Conservation (phyloP, 1,140 invertebrate species). For the Diprion similis region DNA sequence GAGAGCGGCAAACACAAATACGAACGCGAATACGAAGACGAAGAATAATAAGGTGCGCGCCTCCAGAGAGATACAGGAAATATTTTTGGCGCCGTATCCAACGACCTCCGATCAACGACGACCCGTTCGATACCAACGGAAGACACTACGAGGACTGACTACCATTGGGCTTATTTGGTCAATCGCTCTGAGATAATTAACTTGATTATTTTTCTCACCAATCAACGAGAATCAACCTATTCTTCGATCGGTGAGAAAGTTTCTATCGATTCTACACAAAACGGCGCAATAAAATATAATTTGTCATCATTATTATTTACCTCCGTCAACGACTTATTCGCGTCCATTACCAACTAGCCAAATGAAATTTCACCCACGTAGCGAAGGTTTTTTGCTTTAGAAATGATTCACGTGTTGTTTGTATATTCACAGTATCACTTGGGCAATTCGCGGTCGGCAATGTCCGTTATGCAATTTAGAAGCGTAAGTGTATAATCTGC, state of each 20-base stretch:
- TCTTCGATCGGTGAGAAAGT: background rate
- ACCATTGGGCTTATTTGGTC: background rate
- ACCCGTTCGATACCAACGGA: background rate
- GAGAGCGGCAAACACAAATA: background rate
- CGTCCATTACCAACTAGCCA: too few species aligned
- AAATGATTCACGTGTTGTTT: too few species aligned
- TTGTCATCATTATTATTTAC: too few species aligned
- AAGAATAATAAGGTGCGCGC: background rate
- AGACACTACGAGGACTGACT: background rate
- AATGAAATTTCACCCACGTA: too few species aligned
- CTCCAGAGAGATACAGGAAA: background rate
- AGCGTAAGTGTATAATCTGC: too few species aligned
- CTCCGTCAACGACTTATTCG: too few species aligned
- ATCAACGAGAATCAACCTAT: background rate
- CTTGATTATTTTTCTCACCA: background rate
- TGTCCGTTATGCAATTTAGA: too few species aligned
- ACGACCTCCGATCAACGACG: conserved; percentile 1
- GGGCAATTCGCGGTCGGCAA: too few species aligned
- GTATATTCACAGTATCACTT: too few species aligned
- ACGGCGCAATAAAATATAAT: too few species aligned
- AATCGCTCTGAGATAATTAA: background rate
- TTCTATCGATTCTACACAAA: background rate
- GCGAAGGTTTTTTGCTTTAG: too few species aligned
- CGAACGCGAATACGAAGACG: conserved; percentile 1
- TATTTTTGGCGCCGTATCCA: background rate